Evolutionary conservation across 2,888 invertebrate genomes (phyloP).

Genomic region (Phengaris alcon): DNA sequence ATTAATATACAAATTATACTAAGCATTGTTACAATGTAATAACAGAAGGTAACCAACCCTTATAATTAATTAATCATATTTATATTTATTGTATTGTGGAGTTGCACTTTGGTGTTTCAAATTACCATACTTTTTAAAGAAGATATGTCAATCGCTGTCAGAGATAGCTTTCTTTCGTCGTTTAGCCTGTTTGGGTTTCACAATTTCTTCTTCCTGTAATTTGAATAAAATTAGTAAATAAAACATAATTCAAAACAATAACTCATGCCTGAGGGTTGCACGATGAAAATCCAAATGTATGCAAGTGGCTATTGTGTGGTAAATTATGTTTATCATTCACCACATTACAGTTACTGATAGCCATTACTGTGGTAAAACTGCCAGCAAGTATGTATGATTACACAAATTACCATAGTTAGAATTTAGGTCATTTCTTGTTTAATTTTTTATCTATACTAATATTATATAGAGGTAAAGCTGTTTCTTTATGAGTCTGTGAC

Average conservation of each 20-base stretch:
- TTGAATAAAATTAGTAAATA: constrained; percentile 30
- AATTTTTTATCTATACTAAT: no score
- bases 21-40: constrained; percentile 61
- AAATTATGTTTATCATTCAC: no score
- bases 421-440: no score
- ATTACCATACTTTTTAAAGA: constrained; percentile 61
- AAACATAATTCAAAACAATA: neutral
- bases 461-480: no score
- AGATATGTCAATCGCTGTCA: constrained; percentile 92
- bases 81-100: constrained; percentile 71
- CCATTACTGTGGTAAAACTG: no score
- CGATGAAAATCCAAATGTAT: neutral
- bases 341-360: no score
- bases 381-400: no score
- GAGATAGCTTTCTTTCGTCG: constrained; percentile 94
- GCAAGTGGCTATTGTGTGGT: no score
- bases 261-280: neutral
- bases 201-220: constrained; percentile 91
- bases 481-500: no score
- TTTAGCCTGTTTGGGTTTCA: constrained; percentile 93
- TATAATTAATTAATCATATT: constrained; percentile 53
- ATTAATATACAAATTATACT: constrained; percentile 49
- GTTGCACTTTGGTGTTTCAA: constrained; percentile 78
- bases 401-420: no score
- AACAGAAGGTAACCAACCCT: constrained; percentile 50